Evolutionary conservation across 2,113 vertebrate genomes (phyloP).

Genomic region (Trogon melanurus): DNA sequence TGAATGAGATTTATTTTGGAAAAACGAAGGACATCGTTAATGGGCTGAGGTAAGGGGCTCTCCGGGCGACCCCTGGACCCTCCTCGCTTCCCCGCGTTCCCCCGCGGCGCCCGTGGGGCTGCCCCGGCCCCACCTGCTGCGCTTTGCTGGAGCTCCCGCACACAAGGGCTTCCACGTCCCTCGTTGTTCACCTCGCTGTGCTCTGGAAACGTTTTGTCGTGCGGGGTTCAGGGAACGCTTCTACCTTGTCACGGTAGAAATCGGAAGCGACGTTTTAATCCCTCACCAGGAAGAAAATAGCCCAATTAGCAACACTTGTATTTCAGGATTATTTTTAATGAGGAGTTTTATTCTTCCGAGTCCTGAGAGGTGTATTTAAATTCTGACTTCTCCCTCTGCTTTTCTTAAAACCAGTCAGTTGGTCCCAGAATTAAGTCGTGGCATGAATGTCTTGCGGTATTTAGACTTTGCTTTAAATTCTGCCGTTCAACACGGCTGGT

Average conservation of each 20-base stretch:
- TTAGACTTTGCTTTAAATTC: not conserved
- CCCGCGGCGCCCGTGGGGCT: not conserved
- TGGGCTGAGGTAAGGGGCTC: constrained; percentile 89
- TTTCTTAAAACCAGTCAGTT: not conserved
- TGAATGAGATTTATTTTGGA: constrained; percentile 99
- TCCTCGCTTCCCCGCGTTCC: not conserved
- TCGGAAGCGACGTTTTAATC: not conserved
- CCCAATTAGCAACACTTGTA: not conserved
- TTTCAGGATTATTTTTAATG: not conserved
- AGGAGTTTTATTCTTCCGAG: not conserved
- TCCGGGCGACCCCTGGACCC: not conserved
- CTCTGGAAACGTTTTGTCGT: not conserved
- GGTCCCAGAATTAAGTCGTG: not conserved
- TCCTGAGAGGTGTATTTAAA: not conserved
- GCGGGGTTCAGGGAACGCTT: not conserved
- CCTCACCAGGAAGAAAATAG: not conserved
- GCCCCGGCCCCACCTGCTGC: not conserved
- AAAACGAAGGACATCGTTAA: constrained; percentile 99
- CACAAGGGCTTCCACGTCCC: not conserved
- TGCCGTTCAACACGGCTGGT: not conserved
- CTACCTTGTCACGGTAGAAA: not conserved
- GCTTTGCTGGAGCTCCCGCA: not conserved
- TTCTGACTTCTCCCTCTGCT: not conserved
- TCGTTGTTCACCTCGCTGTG: not conserved
- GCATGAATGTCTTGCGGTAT: not conserved